Percentiles rank a stretch among this genome's conserved stretches.
Conservation (phyloP, 2,888 invertebrate species). For the Gerris lacustris region DNA sequence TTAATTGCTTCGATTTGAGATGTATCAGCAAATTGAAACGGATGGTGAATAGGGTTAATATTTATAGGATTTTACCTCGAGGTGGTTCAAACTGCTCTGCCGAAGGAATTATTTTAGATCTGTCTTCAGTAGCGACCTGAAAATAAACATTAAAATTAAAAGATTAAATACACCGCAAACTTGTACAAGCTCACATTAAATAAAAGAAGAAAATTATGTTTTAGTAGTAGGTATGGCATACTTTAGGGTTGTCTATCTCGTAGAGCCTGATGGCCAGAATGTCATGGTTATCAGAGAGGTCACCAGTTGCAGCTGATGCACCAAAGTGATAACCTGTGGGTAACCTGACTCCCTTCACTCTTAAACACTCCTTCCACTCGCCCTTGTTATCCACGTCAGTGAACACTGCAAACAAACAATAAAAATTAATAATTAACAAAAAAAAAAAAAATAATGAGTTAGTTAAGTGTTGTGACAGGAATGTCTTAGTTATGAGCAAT, state of each 20-base stretch:
- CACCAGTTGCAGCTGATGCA: conserved; percentile 89
- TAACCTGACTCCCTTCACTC: conserved; percentile 73
- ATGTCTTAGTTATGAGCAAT: not conserved
- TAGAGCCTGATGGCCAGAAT: conserved; percentile 81
- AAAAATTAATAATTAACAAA: conserved; percentile 16
- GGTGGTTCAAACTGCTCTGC: conserved; percentile 84
- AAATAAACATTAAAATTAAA: not conserved
- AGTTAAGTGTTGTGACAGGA: not conserved
- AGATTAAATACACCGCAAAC: not conserved
- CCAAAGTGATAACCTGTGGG: conserved; percentile 95
- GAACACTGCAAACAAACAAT: conserved; percentile 51
- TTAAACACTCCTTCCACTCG: conserved; percentile 88
- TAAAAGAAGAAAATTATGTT: too few relatives aligned
- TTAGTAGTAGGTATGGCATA: conserved; percentile 29
- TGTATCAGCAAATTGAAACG: too few relatives aligned
- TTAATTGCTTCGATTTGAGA: too few relatives aligned
- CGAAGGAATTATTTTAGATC: conserved; percentile 73
- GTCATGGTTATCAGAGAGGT: conserved; percentile 93
- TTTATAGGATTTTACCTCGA: conserved; percentile 43
- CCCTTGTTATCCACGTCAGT: conserved; percentile 84
- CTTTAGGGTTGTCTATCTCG: conserved; percentile 69
- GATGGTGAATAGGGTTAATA: too few relatives aligned
- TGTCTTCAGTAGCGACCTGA: conserved; percentile 47
- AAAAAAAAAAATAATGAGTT: not conserved
- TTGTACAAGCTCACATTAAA: too few relatives aligned